phyloP scores from a whole-genome alignment of 2,888 invertebrate species.

The Agrotis ipsilon region DNA sequence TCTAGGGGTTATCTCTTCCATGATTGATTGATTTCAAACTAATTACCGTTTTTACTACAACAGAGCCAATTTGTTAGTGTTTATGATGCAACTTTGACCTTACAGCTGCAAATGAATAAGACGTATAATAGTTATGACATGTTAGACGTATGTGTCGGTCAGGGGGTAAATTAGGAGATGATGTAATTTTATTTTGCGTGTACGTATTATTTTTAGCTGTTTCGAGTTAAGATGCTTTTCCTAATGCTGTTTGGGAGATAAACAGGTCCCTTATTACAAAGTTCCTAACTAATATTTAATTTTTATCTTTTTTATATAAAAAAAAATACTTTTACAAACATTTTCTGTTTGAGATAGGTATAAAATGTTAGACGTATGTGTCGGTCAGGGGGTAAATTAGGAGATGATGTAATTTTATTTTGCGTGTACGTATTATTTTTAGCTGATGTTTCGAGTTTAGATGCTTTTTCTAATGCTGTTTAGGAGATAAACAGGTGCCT shows the following conservation, averaged over 20 bases:
- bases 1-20: constrained; percentile 76
- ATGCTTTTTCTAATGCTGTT: too few relatives aligned
- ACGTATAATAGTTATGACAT: constrained; percentile 51
- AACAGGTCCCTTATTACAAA: not conserved
- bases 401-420: constrained; percentile 39
- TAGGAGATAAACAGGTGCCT: too few relatives aligned
- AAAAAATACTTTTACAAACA: too few relatives aligned
- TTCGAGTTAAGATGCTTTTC: too few relatives aligned
- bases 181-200: constrained; percentile 31
- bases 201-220: not conserved
- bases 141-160: constrained; percentile 21
- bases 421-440: not conserved
- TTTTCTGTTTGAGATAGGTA: too few relatives aligned
- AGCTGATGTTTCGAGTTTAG: not conserved
- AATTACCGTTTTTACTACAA: constrained; percentile 63
- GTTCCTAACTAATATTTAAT: too few relatives aligned
- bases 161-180: constrained; percentile 30
- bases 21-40: constrained; percentile 76
- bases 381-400: constrained; percentile 27
- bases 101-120: constrained; percentile 59
- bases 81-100: constrained; percentile 62
- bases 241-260: not conserved
- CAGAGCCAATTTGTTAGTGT: constrained; percentile 57
- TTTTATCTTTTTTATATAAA: too few relatives aligned
- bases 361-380: constrained; percentile 19